Evolutionary conservation across 1,140 invertebrate species (phyloP), one percentile per base, ranked within the genome.

Genomic region (Gonioctena quinquepunctata): DNA sequence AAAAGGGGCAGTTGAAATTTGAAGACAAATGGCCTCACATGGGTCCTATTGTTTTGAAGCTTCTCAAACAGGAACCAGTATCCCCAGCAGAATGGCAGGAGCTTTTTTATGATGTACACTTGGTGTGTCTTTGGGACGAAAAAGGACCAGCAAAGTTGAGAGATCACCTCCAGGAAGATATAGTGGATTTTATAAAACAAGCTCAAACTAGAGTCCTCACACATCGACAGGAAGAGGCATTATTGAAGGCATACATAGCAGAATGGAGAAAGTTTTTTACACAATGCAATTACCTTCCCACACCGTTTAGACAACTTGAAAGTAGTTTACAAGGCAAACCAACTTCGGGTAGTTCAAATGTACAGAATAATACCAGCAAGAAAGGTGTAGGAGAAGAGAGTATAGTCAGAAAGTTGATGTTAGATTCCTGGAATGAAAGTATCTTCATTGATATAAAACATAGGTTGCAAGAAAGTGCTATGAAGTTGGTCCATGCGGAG

Each of bases 211-310:
- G 94, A 80, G 95, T 98, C 2, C 85, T 97, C 70, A 90, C 93
- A 18, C 94, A 96, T 79, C 89, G 95, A 70, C 96, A 98, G 81
- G 96, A 99, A 79, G 95, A 97, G 82, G 95, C 96, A 5, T 85
- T 99, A 21, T 85, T 99, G 4, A 96, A 96, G 85, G 94, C 96
- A 6, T 99, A 99, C 79, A 98, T 99, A 76, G 90, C 90, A 6
- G 96, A 98, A 85, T 99, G 97, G 97, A 88, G 94, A 49, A 98
- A 97, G 80, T 99, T 99, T 86, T 98, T 98, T 82, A 96, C 96
- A 5, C 96, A 99, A 82, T 98, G 96, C 84, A 93, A 95, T 83
- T 99, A 98, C 86, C 86, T 99, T 76, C 96, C 97, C 2, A 95
- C 96, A 71, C 97, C 97, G 8, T 99, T 99, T 87, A 90, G 92